Evolutionary conservation across 92 coral and sea anemone species (phyloP).

Genomic region (Palythoa heliodiscus): DNA sequence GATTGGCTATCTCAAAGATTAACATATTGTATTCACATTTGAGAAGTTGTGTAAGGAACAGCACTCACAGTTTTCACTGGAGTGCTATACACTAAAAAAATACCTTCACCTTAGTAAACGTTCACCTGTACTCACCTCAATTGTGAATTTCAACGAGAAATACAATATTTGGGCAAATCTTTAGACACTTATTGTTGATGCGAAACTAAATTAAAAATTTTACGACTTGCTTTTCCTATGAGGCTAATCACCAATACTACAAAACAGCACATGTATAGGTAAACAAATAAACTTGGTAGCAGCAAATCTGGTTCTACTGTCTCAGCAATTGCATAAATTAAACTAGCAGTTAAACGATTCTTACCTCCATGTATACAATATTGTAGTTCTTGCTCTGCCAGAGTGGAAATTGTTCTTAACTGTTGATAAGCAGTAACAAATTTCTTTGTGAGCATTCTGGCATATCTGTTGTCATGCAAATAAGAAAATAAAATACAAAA

Average conservation of each 20-base stretch:
- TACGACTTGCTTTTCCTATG: too few relatives aligned
- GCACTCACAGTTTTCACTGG: not conserved
- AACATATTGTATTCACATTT: not conserved
- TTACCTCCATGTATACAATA: slow-evolving; percentile 17
- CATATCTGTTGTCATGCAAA: not conserved
- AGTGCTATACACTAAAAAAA: not conserved
- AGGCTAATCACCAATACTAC: too few relatives aligned
- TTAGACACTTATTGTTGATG: not conserved
- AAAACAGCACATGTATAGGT: too few relatives aligned
- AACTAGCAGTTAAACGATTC: not conserved
- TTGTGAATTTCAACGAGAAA: not conserved
- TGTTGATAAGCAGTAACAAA: not conserved
- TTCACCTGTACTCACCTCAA: not conserved
- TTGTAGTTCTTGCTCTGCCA: slow-evolving; percentile 9
- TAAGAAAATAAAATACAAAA: not conserved
- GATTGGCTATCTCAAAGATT: not conserved
- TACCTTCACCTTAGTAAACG: not conserved
- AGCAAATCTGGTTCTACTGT: not conserved
- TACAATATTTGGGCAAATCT: not conserved
- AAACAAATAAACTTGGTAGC: too few relatives aligned
- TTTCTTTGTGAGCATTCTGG: too few relatives aligned
- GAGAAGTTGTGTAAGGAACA: not conserved
- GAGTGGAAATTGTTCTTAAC: slow-evolving; percentile 24
- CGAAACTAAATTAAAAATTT: too few relatives aligned
- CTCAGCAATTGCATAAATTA: not conserved